These are phyloP conservation scores for Serranus cabrilla DNA, from an alignment of 2,797 vertebrate species.

Conservation along the genomic window DNA sequence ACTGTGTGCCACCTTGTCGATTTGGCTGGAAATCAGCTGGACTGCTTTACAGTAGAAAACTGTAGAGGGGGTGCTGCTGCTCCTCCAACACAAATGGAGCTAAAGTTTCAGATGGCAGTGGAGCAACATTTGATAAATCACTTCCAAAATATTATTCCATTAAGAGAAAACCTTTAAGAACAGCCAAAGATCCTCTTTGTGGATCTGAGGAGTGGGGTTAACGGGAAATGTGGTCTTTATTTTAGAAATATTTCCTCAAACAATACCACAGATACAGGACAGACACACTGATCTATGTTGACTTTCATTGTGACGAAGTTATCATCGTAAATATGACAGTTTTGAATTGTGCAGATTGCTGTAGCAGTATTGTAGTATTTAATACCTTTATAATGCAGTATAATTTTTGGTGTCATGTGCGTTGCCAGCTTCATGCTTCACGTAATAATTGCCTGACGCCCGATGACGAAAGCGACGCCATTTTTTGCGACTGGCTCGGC, in stretches of 20 bases:
- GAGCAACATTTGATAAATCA: conserved; percentile 35
- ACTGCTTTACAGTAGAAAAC: conserved; percentile 12
- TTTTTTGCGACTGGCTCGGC: too few relatives aligned
- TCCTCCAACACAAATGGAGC: conserved; percentile 4
- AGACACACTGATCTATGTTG: background rate
- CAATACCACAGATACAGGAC: conserved; percentile 5
- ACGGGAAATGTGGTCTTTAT: conserved; percentile 30
- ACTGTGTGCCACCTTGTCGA: conserved; percentile 28
- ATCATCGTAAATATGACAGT: background rate
- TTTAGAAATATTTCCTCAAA: conserved; percentile 30
- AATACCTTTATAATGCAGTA: too few relatives aligned
- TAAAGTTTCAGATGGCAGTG: conserved; percentile 10
- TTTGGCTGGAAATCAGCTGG: conserved; percentile 31
- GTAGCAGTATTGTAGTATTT: background rate
- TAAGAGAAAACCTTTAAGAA: conserved; percentile 6
- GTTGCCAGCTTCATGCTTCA: too few relatives aligned
- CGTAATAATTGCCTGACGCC: too few relatives aligned
- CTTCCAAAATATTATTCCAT: conserved; percentile 35
- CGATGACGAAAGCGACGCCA: too few relatives aligned
- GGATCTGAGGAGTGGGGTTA: background rate
- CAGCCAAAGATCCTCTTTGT: conserved; percentile 34
- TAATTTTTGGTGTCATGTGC: too few relatives aligned
- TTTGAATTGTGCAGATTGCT: background rate
- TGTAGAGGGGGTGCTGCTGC: background rate
- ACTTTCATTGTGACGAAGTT: conserved; percentile 26